phyloP scores from a whole-genome alignment of 2,797 vertebrate species.

The Rhinatrema bivittatum region DNA sequence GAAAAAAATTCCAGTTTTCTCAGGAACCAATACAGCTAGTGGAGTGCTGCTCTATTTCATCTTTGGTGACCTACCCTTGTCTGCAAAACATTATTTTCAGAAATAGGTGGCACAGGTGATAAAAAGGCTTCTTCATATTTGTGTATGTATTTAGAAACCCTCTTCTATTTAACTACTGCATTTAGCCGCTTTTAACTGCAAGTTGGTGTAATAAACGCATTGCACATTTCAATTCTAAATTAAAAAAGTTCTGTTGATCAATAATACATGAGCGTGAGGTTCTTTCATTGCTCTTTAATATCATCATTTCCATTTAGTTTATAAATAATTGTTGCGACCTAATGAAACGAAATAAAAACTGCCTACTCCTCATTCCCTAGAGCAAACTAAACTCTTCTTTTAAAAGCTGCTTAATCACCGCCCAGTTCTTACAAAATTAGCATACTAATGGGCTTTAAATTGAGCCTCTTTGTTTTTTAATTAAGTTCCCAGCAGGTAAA shows the following conservation, averaged over 20 bases:
- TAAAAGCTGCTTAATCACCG: slow-evolving; percentile 96
- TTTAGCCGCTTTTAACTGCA: slow-evolving; percentile 51
- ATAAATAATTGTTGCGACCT: slow-evolving; percentile 86
- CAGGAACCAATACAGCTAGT: no score
- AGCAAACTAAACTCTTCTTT: slow-evolving; percentile 83
- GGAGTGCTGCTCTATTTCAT: no score
- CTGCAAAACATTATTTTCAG: slow-evolving; percentile 39
- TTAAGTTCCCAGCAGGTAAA: slow-evolving; percentile 99
- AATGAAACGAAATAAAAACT: slow-evolving; percentile 91
- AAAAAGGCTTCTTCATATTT: slow-evolving; percentile 38
- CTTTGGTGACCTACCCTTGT: slow-evolving; percentile 30
- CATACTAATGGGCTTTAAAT: slow-evolving; percentile 99
- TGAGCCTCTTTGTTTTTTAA: slow-evolving; percentile 99
- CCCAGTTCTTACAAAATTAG: slow-evolving; percentile 93
- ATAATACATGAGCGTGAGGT: slow-evolving; percentile 48
- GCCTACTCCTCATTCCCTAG: slow-evolving; percentile 76
- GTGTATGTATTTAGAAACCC: slow-evolving; percentile 32
- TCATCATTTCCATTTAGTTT: slow-evolving; percentile 77
- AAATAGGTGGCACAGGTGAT: slow-evolving; percentile 39
- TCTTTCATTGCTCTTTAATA: slow-evolving; percentile 61
- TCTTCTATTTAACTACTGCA: slow-evolving; percentile 55
- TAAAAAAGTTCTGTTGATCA: slow-evolving; percentile 56
- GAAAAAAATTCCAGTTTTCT: no score
- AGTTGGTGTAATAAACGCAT: slow-evolving; percentile 10
- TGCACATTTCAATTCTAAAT: slow-evolving; percentile 47